phyloP scores from a whole-genome alignment of 1,140 invertebrate species.

The Saccostrea cuccullata region DNA sequence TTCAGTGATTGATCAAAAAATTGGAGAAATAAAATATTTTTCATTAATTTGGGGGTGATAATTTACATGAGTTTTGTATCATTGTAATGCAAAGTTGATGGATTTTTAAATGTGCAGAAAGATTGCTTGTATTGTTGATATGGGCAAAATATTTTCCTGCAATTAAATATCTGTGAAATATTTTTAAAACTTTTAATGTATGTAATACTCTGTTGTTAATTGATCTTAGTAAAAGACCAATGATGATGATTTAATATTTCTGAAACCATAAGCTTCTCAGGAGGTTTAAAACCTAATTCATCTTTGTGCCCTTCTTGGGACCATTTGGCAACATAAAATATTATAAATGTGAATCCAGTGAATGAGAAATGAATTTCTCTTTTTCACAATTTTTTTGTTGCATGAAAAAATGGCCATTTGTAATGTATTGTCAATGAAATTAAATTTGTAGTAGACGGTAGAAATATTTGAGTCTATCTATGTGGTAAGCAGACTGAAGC shows the following conservation, averaged over 20 bases:
- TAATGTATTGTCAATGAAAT: neutral
- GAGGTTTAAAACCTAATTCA: neutral
- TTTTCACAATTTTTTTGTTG: no score
- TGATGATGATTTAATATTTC: conserved; percentile 3
- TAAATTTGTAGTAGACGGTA: neutral
- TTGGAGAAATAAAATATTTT: conserved; percentile 19
- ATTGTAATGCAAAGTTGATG: conserved; percentile 29
- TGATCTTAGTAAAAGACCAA: neutral
- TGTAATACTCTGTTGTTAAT: neutral
- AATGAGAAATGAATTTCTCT: neutral
- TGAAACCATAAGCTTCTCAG: neutral
- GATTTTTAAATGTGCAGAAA: conserved; percentile 6
- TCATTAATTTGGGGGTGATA: neutral
- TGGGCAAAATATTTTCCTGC: neutral
- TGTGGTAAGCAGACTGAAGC: neutral
- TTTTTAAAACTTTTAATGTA: neutral
- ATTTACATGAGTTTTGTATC: neutral
- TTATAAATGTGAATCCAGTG: neutral
- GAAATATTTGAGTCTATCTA: no score
- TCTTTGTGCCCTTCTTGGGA: neutral
- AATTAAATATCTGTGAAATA: neutral
- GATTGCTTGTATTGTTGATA: neutral
- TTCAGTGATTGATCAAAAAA: conserved; percentile 31
- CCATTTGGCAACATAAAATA: neutral
- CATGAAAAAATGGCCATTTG: neutral